Base-by-base conservation (phyloP, 2,888 invertebrate species). In the Apotomis betuletana region DNA sequence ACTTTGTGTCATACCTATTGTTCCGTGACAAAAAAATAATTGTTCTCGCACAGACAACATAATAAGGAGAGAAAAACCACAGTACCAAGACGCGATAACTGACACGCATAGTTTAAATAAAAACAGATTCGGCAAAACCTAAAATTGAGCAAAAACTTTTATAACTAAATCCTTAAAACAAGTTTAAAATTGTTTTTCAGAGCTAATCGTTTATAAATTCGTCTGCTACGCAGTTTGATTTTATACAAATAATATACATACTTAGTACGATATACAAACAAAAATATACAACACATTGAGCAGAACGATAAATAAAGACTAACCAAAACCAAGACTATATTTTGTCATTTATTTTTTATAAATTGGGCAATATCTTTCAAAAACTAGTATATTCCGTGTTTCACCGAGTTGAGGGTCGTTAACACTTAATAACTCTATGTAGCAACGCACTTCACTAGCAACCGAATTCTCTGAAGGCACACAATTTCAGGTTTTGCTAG, bases 401-500 rank as follows among this genome's bases (percentile, higher is more conserved):
- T n/a, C 46, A 46, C 60, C 15, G 46, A 72, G 58, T 63, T 68
- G 58, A 67, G 49, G 52, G 63, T 44, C 41, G 6, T 46, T 72
- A 63, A 52, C 41, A 72, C 58, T 72, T 72, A 67, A 62, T 58
- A 27, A 27, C 27, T 57, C 38, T 36, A 68, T 68, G 62, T 68
- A 63, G 72, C 62, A 65, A 70, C 60, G 41, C 70, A 64, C 62
- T 52, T 61, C 64, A 38, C 70, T 49, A 70, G 70, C 65, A 59
- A 68, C 67, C 58, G 9, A 72, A 55, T 58, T 63, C 67, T 68
- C 57, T 41, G 52, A 72, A 72, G 72, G 72, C 72, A 72, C 72
- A 63, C 68, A 65, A 63, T 68, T 67, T 68, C 68, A 72, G 68
- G 72, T 72, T 72, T 64, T 44, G 68, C 59, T 68, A 72, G 57